Base-by-base conservation (phyloP, 1,140 invertebrate genomes). In the Trialeurodes vaporariorum region DNA sequence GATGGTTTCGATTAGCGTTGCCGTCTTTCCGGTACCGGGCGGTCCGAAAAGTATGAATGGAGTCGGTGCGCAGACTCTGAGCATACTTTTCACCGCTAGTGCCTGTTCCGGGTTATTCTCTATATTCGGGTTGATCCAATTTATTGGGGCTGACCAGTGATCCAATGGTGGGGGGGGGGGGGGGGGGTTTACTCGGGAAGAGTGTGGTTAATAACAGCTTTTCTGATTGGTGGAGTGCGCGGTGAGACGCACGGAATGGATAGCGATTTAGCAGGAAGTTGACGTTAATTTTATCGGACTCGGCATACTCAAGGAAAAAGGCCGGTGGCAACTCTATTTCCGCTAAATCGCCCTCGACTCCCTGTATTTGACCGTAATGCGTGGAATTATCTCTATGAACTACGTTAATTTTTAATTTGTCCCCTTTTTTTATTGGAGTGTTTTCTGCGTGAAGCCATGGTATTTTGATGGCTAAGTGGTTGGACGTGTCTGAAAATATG, bases 11-110 rank as follows among this genome's bases (percentile, higher is more conserved):
- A 94, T 88, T 5, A 97, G 76, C 2, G 94, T 97, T 0, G 95
- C 80, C 0, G 94, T 97, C 82, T 98, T 97, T n/a, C 94, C 94
- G n/a, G 93, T 96, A 11, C 94, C 94, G 1, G 94, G 94, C 59
- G 95, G 94, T 2, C 95, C 95, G 80, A 90, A 97, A 68, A 98
- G 87, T 2, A 95, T 81, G 73, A 96, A 96, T 0, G 94, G 94
- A 9, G 5, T 17, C 34, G 5, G 5, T 17, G 34, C 34, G 34
- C 5, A 49, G 34, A 49, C 34, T 17, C 34, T 49, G 5, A 49
- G 5, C 34, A 49, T 49, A 49, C 34, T 49, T 17, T 49, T 49
- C 34, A 49, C 34, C 17, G 34, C 34, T 49, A 17, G 5, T 17
- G 5, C 17, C 34, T 49, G 34, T 17, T 49, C 34, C 17, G 5